phyloP scores from a whole-genome alignment of 2,797 vertebrate genomes.

The Pangasius krempfi region DNA sequence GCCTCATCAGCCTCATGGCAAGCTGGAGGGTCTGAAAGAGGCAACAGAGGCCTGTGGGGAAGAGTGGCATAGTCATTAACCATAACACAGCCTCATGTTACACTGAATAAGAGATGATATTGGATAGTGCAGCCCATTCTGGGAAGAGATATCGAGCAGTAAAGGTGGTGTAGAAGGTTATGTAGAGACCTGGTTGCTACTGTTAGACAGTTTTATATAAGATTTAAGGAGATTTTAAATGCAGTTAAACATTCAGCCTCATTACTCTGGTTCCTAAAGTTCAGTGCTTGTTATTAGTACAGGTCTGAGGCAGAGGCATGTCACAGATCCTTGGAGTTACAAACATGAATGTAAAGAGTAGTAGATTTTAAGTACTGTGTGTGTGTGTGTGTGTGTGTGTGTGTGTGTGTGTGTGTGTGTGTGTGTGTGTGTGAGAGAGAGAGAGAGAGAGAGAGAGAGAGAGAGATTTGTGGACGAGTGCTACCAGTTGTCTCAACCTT shows the following conservation, averaged over 20 bases:
- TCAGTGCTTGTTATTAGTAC: constrained; percentile 1
- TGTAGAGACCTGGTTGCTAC: not conserved
- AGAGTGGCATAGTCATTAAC: constrained; percentile 38
- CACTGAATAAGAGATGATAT: constrained; percentile 13
- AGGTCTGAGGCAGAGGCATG: not conserved
- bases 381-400: not conserved
- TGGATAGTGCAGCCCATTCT: not conserved
- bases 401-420: not conserved
- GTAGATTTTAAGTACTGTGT: too few relatives aligned
- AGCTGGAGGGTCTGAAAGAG: constrained; percentile 30
- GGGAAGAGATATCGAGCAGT: not conserved
- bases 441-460: not conserved
- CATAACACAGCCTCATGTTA: constrained; percentile 14
- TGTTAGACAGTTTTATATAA: not conserved
- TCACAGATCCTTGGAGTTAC: not conserved
- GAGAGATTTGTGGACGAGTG: not conserved
- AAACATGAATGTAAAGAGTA: too few relatives aligned
- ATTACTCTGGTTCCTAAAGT: not conserved
- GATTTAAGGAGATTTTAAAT: not conserved
- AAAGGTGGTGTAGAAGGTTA: not conserved
- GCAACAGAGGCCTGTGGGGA: constrained; percentile 21
- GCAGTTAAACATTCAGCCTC: not conserved
- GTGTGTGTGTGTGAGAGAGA: not conserved
- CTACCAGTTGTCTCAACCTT: not conserved
- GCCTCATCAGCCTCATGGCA: constrained; percentile 55